These are phyloP conservation scores for Poeciliopsis turrubarensis DNA, from an alignment of 2,113 vertebrate genomes.

Conservation along the genomic window DNA sequence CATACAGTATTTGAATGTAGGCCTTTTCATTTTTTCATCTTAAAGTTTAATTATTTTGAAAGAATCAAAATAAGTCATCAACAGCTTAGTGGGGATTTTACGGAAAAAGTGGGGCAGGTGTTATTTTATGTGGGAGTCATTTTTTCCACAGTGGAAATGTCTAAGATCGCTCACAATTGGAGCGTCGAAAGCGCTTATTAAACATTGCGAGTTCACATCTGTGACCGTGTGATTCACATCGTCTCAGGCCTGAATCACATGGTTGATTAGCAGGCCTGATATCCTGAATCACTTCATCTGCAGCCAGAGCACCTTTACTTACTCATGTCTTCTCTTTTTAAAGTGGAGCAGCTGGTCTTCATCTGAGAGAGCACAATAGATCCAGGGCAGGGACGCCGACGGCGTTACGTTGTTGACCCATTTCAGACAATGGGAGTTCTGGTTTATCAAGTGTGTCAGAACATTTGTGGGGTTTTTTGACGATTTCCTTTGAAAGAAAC, in stretches of 20 bases:
- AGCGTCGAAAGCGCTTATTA: conserved; percentile 1
- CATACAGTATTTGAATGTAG: too few relatives aligned
- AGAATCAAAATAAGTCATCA: too few relatives aligned
- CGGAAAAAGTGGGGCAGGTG: neutral
- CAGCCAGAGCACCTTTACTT: conserved; percentile 2
- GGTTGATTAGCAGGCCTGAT: conserved; percentile 11
- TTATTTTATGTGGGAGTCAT: conserved; percentile 2
- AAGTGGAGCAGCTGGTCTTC: conserved; percentile 14
- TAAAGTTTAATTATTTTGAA: too few relatives aligned
- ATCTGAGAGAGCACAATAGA: conserved; percentile 17
- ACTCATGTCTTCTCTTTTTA: conserved; percentile 18
- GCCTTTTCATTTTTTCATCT: too few relatives aligned
- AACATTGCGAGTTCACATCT: neutral
- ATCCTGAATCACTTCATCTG: conserved; percentile 29
- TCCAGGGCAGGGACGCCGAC: conserved; percentile 3
- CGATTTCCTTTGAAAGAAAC: neutral
- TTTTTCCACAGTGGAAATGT: conserved; percentile 13
- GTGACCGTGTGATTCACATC: neutral
- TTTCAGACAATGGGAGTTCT: conserved; percentile 20
- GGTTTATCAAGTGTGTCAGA: conserved; percentile 2
- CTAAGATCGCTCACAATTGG: neutral
- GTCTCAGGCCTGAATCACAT: neutral
- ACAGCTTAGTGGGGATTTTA: too few relatives aligned
- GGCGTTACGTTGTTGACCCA: conserved; percentile 20
- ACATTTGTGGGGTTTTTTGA: neutral